A percentile compares a stretch with the other conserved stretches of the same genome.
These are phyloP conservation scores for Bryconaethiops microstoma DNA, from an alignment of 2,797 vertebrate genomes.

Conservation along the genomic window DNA sequence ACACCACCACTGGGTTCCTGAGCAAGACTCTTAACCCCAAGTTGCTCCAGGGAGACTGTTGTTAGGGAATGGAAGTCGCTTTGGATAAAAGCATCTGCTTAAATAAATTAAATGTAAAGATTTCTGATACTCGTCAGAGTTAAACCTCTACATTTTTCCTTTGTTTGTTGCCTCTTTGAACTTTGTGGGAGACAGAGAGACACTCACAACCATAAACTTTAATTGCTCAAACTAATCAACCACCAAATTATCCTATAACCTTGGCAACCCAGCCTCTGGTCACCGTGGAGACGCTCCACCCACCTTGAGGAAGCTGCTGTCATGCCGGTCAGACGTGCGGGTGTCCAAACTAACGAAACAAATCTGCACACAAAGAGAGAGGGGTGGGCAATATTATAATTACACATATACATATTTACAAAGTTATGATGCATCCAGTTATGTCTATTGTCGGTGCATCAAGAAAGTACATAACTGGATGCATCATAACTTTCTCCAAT, in stretches of 20 bases:
- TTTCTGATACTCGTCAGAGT: too few relatives aligned
- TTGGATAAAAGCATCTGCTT: too few relatives aligned
- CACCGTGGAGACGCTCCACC: constrained; percentile 68
- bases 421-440: neutral
- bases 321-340: constrained; percentile 73
- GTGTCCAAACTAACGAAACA: constrained; percentile 93
- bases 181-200: neutral
- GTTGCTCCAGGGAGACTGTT: too few relatives aligned
- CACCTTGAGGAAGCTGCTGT: constrained; percentile 88
- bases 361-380: constrained; percentile 76
- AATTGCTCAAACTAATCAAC: constrained; percentile 57
- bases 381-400: neutral
- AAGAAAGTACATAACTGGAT: too few relatives aligned
- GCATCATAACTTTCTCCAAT: too few relatives aligned
- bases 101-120: too few relatives aligned
- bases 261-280: constrained; percentile 43
- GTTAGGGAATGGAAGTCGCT: too few relatives aligned
- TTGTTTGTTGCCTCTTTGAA: too few relatives aligned
- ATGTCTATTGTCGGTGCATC: neutral
- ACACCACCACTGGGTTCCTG: too few relatives aligned
- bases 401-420: neutral
- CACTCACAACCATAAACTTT: too few relatives aligned
- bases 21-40: too few relatives aligned
- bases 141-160: too few relatives aligned
- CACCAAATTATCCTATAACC: constrained; percentile 40